Conservation (phyloP, 2,113 vertebrate genomes). For the Erpornis zantholeuca region DNA sequence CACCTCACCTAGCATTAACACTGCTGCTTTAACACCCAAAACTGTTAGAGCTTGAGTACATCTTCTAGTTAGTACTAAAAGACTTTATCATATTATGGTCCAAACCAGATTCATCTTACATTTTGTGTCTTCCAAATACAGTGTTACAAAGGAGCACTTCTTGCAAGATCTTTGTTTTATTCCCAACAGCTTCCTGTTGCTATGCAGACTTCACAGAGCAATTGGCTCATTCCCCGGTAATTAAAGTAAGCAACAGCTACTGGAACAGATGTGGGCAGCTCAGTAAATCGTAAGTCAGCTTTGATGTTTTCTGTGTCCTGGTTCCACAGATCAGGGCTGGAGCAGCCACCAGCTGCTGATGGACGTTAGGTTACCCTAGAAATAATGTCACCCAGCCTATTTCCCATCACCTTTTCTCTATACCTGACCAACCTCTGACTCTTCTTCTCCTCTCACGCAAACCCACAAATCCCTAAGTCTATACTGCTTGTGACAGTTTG, state of each 20-base stretch:
- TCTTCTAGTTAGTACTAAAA: not conserved
- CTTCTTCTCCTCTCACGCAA: not conserved
- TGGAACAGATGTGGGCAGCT: conserved; percentile 75
- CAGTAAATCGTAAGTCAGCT: conserved; percentile 69
- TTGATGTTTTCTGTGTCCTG: conserved; percentile 9
- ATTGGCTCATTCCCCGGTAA: conserved; percentile 62
- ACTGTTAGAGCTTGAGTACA: not conserved
- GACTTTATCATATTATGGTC: not conserved
- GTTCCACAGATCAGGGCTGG: not conserved
- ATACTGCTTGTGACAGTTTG: not conserved
- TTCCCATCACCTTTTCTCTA: not conserved
- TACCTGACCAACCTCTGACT: not conserved
- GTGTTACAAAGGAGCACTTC: not conserved
- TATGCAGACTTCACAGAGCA: conserved; percentile 64
- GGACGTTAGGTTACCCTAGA: not conserved
- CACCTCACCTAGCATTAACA: not conserved
- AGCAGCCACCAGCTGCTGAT: not conserved
- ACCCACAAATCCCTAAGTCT: not conserved
- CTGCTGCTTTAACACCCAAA: not conserved
- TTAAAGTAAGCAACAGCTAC: conserved; percentile 64
- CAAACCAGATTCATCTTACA: not conserved
- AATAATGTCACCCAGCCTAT: not conserved
- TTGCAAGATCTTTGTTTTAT: conserved; percentile 9
- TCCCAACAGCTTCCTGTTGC: conserved; percentile 72
- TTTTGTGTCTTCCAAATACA: not conserved